Percentiles rank a stretch among this genome's conserved stretches.
Evolutionary conservation across 2,797 vertebrate species (phyloP).

Genomic region (Semotilus atromaculatus): DNA sequence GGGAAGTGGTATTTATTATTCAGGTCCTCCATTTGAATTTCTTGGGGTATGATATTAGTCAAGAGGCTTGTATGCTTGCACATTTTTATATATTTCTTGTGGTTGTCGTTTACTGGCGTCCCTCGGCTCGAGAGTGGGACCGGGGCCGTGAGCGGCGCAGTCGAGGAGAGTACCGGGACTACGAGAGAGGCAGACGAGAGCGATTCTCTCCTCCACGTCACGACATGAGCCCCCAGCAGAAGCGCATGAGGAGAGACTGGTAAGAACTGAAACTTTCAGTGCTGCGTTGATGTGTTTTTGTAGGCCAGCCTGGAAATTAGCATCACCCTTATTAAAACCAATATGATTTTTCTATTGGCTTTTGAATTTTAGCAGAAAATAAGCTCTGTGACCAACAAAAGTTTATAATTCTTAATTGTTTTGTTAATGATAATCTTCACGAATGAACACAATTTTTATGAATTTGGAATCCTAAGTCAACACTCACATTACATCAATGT

Average conservation of each 20-base stretch:
- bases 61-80: background rate
- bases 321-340: too few species aligned
- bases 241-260: constrained; percentile 94
- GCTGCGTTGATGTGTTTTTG: background rate
- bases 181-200: constrained; percentile 88
- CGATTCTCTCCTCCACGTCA: constrained; percentile 90
- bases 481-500: too few species aligned
- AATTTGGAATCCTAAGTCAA: too few species aligned
- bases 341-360: too few species aligned
- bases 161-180: constrained; percentile 90
- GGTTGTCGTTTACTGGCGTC: constrained; percentile 54
- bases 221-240: constrained; percentile 92
- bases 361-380: background rate
- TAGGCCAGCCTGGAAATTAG: too few species aligned
- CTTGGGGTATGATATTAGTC: background rate
- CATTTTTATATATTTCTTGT: constrained; percentile 31
- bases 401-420: too few species aligned
- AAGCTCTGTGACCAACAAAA: background rate
- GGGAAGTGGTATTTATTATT: background rate
- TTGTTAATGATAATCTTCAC: too few species aligned
- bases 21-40: background rate
- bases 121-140: constrained; percentile 87
- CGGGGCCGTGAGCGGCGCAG: constrained; percentile 88
- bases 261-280: constrained; percentile 64
- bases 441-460: too few species aligned